A percentile compares a stretch with the other conserved stretches of the same genome.
Evolutionary conservation across 1,140 invertebrate genomes (phyloP).

Genomic region (Episyrphus balteatus): DNA sequence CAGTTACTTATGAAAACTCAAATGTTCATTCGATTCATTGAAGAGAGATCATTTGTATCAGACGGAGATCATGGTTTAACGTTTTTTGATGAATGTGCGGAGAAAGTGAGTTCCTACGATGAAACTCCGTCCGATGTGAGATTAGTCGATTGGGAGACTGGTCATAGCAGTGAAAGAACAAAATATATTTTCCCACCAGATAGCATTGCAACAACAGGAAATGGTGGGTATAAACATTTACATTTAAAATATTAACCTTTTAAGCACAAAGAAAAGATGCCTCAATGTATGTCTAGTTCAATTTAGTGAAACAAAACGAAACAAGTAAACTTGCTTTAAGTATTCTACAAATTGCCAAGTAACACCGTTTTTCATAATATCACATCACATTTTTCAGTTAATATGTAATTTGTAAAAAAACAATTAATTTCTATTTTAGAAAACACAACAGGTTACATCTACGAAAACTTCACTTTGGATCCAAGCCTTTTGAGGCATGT

Average conservation of each 20-base stretch:
- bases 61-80: constrained; percentile 87
- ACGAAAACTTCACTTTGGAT: constrained; percentile 44
- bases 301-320: too few relatives aligned
- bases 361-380: too few relatives aligned
- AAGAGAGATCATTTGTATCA: constrained; percentile 96
- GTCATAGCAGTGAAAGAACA: constrained; percentile 68
- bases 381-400: too few relatives aligned
- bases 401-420: too few relatives aligned
- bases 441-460: constrained; percentile 35
- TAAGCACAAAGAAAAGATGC: too few relatives aligned
- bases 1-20: constrained; percentile 82
- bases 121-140: constrained; percentile 43
- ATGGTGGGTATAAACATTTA: neutral
- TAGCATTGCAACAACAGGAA: constrained; percentile 12
- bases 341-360: too few relatives aligned
- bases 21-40: constrained; percentile 97
- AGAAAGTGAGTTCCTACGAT: constrained; percentile 55
- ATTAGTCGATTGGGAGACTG: constrained; percentile 61
- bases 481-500: constrained; percentile 37
- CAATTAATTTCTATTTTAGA: too few relatives aligned
- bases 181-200: constrained; percentile 96
- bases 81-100: constrained; percentile 95
- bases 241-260: too few relatives aligned
- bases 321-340: too few relatives aligned
- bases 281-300: neutral